Percentiles rank a stretch among this genome's conserved stretches.
These are phyloP conservation scores for Rhorus exstirpatorius DNA, from an alignment of 2,888 invertebrate genomes.

Conservation along the genomic window DNA sequence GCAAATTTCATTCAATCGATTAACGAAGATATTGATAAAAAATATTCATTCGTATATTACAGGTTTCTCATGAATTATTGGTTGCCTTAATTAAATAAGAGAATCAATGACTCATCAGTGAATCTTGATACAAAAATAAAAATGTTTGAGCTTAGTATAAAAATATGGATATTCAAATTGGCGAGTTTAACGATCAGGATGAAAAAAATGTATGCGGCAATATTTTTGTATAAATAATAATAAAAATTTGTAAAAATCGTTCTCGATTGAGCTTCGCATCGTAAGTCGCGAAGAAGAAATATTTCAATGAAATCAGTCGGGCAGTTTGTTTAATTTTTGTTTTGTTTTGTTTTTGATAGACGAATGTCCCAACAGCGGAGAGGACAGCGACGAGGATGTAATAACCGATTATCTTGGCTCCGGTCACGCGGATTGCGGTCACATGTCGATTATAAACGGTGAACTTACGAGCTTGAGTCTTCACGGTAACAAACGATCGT, in stretches of 20 bases:
- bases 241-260: too few relatives aligned
- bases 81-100: neutral
- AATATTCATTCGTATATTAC: too few relatives aligned
- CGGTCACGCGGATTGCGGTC: constrained; percentile 81
- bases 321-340: too few relatives aligned
- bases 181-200: neutral
- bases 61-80: too few relatives aligned
- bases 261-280: too few relatives aligned
- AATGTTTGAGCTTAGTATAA: neutral
- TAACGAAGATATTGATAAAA: neutral
- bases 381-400: constrained; percentile 93
- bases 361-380: constrained; percentile 90
- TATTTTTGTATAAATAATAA: neutral
- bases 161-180: neutral
- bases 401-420: constrained; percentile 90
- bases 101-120: neutral
- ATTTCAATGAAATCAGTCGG: too few relatives aligned
- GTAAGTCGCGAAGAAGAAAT: too few relatives aligned
- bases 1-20: too few relatives aligned
- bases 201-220: neutral
- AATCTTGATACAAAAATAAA: neutral
- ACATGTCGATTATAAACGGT: constrained; percentile 78
- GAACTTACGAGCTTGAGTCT: constrained; percentile 77
- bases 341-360: constrained; percentile 85
- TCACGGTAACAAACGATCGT: constrained; percentile 74